phyloP scores from a whole-genome alignment of 2,888 invertebrate genomes.

The Tachystola acroxantha region DNA sequence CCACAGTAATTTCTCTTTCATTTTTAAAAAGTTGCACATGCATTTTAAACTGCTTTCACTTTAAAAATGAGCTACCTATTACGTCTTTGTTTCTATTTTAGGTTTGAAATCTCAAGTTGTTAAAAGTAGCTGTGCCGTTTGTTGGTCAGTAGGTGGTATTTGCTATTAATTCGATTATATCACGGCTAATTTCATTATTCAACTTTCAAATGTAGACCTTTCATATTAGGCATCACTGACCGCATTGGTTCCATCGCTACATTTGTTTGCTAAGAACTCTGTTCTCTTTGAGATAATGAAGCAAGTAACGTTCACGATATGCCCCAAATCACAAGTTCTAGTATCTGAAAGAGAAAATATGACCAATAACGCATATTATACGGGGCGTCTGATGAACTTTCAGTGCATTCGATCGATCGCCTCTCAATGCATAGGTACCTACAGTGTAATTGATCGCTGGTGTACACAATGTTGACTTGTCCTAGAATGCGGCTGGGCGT shows the following conservation, averaged over 20 bases:
- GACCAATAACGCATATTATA: constrained; percentile 35
- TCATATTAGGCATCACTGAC: constrained; percentile 19
- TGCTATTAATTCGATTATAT: constrained; percentile 12
- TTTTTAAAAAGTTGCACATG: no score
- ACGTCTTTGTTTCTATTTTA: no score
- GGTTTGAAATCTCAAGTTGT: no score
- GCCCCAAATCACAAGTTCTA: constrained; percentile 41
- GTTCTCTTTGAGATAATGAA: constrained; percentile 43
- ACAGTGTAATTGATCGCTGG: constrained; percentile 48
- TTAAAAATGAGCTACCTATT: no score
- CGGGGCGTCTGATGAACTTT: constrained; percentile 41
- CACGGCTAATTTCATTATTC: constrained; percentile 7
- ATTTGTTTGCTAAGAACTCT: constrained; percentile 18
- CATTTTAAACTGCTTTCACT: no score
- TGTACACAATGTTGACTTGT: constrained; percentile 47
- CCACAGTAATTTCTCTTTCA: no score
- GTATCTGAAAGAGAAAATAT: constrained; percentile 51
- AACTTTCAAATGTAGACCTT: constrained; percentile 9
- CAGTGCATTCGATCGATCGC: constrained; percentile 47
- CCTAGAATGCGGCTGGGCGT: constrained; percentile 51
- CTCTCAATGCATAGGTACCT: constrained; percentile 45
- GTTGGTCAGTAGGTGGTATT: background rate
- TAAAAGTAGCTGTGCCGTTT: background rate
- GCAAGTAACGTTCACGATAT: constrained; percentile 46
- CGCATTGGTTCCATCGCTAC: constrained; percentile 28